Conservation (phyloP, 2,888 invertebrate genomes). For the Ctenicera cuprea region DNA sequence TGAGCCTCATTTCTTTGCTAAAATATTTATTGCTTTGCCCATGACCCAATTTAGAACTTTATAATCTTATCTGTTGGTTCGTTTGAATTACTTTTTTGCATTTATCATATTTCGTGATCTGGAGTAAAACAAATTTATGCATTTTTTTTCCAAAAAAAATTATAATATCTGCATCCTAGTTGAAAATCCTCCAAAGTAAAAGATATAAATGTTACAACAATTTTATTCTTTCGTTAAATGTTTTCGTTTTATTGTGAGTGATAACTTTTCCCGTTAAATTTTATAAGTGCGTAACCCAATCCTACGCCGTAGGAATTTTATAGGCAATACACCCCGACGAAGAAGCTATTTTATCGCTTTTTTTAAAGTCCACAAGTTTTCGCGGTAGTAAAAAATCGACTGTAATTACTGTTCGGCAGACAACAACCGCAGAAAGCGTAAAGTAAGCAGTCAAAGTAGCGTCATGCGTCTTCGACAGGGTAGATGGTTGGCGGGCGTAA, state of each 20-base stretch:
- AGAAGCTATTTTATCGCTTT: constrained; percentile 22
- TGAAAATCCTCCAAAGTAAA: neutral
- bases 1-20: too few species aligned
- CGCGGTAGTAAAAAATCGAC: constrained; percentile 31
- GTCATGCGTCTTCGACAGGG: constrained; percentile 36
- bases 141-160: too few species aligned
- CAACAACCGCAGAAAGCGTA: constrained; percentile 26
- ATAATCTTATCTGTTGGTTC: too few species aligned
- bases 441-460: constrained; percentile 32
- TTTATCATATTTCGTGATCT: too few species aligned
- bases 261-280: constrained; percentile 42
- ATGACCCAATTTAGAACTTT: too few species aligned
- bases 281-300: constrained; percentile 15
- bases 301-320: constrained; percentile 12
- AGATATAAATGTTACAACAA: constrained; percentile 6
- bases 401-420: constrained; percentile 36
- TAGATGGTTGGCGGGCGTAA: neutral
- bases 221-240: constrained; percentile 32
- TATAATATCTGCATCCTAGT: neutral
- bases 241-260: constrained; percentile 31
- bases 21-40: too few species aligned
- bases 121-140: too few species aligned
- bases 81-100: too few species aligned
- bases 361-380: constrained; percentile 23
- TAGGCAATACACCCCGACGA: constrained; percentile 22